phyloP scores from a whole-genome alignment of 2,113 vertebrate genomes.

The Sus scrofa region T2T-Sscrofa CM000812.6:23761001-23761500 shows the following conservation, averaged over 20 bases:
- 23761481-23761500: not conserved
- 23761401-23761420: slow-evolving; percentile 10
- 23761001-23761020: slow-evolving; percentile 10
- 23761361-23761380: slow-evolving; percentile 25
- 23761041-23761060: not conserved
- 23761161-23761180: not conserved
- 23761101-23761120: not conserved
- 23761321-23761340: not conserved
- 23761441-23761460: slow-evolving; percentile 13
- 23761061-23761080: not conserved
- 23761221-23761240: not conserved
- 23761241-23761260: not conserved
- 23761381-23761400: slow-evolving; percentile 19
- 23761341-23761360: slow-evolving; percentile 47
- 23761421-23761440: not conserved
- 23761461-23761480: not conserved
- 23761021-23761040: slow-evolving; percentile 54
- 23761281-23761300: slow-evolving; percentile 36
- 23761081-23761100: not conserved
- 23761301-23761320: slow-evolving; percentile 17
- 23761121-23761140: not conserved
- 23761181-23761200: slow-evolving; percentile 21
- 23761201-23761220: not conserved
- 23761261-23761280: not conserved
- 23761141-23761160: not conserved